Conservation (phyloP, 2,113 vertebrate genomes). For the Aptenodytes forsteri region DNA sequence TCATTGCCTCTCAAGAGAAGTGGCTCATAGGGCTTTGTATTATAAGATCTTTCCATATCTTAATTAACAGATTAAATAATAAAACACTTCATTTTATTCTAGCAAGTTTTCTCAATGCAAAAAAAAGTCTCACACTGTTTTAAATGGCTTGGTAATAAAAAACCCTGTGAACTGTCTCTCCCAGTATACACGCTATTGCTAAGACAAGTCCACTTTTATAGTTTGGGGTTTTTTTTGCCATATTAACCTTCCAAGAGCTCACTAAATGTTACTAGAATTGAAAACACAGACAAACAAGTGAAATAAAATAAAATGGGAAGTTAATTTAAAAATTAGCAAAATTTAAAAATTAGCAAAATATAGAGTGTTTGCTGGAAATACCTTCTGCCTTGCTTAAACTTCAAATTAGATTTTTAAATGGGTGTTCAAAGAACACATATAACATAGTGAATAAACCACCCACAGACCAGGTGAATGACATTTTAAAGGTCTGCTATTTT, state of each 20-base stretch:
- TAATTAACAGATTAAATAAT: constrained; percentile 14
- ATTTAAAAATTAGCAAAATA: not conserved
- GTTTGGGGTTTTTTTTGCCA: not conserved
- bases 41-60: not conserved
- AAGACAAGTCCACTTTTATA: not conserved
- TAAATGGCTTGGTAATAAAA: not conserved
- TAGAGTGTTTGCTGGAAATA: not conserved
- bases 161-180: not conserved
- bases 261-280: not conserved
- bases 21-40: not conserved
- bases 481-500: not conserved
- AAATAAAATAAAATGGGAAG: not conserved
- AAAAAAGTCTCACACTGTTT: not conserved
- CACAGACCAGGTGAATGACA: not conserved
- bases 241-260: not conserved
- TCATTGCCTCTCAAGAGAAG: not conserved
- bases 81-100: not conserved
- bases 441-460: not conserved
- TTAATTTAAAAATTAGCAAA: not conserved
- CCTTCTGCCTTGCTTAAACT: not conserved
- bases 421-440: not conserved
- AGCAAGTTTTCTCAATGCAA: not conserved
- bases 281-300: not conserved
- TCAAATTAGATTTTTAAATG: not conserved
- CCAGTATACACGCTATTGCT: not conserved